Evolutionary conservation across 2,888 invertebrate species (phyloP), one percentile per base, ranked within the genome.

Genomic region (Ariolimax columbianus): DNA sequence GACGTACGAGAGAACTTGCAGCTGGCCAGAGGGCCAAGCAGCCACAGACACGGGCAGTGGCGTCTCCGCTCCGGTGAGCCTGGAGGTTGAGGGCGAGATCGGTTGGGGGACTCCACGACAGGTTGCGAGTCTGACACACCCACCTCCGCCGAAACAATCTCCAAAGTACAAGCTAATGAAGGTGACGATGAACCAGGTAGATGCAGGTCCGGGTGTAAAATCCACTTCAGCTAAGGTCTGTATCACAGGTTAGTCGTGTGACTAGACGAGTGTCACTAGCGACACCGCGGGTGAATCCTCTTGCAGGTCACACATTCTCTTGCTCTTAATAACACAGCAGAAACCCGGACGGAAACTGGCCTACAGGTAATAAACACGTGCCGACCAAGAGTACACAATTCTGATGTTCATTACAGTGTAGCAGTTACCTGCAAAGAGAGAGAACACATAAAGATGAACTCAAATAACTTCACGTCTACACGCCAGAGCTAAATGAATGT

Each of bases 21-120:
- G 84, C 36, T 84, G 78, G 79, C 79, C 79, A 79, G 72, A 23
- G 84, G 79, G 79, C 78, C 79, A 40, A 84, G 73, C 30, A 84
- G 72, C 84, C 84, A 84, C 70, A 84, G 33, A 40, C 84, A 84
- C n/a, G 84, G 84, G 63, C 84, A 84, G 51, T 38, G 38, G 75
- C 83, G 83, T 63, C 83, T 77, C 75, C 84, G 78, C 72, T 55
- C 55, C 4, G 78, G 72, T 47, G 78, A 77, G 78, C 79, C 84
- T 72, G 55, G 84, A 55, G 78, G 70, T n/a, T 70, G 51, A 38
- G 55, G 70, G 78, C 70, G 77, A 30, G 63, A 63, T 63, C 68
- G 77, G 51, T 63, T 47, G 43, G 83, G 83, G 77, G 83, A 83
- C 75, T 83, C 83, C 83, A 83, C 83, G 83, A 83, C 83, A 75